A percentile compares a stretch with the other conserved stretches of the same genome.
These are phyloP conservation scores for Girardinichthys multiradiatus DNA, from an alignment of 2,113 vertebrate genomes.

Conservation along the genomic window DNA sequence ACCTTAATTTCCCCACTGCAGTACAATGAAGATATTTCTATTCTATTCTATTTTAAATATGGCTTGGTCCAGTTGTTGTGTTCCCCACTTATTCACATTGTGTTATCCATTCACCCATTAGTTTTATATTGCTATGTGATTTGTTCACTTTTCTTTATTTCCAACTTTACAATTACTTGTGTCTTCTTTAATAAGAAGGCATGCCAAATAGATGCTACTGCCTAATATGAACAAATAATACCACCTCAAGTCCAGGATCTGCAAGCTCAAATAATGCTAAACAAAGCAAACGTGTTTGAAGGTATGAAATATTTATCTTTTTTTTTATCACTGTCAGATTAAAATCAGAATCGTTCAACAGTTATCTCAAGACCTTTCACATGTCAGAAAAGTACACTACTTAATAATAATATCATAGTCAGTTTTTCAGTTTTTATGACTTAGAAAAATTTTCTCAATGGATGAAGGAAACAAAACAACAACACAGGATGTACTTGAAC, in stretches of 20 bases:
- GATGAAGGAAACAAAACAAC: too few species aligned
- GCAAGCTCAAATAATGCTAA: conserved; percentile 7
- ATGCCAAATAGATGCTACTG: conserved; percentile 38
- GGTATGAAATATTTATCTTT: conserved; percentile 25
- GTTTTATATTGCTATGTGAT: not conserved
- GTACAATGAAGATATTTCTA: too few species aligned
- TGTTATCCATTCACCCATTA: too few species aligned
- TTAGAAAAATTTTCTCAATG: not conserved
- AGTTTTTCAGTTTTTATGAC: conserved; percentile 5
- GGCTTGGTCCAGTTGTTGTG: too few species aligned
- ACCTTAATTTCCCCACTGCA: too few species aligned
- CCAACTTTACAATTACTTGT: not conserved
- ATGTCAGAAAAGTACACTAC: too few species aligned
- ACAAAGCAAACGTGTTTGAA: conserved; percentile 4
- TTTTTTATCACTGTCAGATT: conserved; percentile 14
- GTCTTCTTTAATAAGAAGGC: not conserved
- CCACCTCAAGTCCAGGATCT: conserved; percentile 51
- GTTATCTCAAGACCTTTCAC: not conserved
- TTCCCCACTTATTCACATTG: too few species aligned
- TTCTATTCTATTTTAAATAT: too few species aligned
- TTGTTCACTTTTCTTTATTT: not conserved
- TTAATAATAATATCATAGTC: too few species aligned
- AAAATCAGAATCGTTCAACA: conserved; percentile 2
- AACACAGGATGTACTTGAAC: conserved; percentile 8
- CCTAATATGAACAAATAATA: conserved; percentile 54